These are phyloP conservation scores for Micropterix aruncella DNA, from an alignment of 2,888 invertebrate species.

Conservation along the genomic window DNA sequence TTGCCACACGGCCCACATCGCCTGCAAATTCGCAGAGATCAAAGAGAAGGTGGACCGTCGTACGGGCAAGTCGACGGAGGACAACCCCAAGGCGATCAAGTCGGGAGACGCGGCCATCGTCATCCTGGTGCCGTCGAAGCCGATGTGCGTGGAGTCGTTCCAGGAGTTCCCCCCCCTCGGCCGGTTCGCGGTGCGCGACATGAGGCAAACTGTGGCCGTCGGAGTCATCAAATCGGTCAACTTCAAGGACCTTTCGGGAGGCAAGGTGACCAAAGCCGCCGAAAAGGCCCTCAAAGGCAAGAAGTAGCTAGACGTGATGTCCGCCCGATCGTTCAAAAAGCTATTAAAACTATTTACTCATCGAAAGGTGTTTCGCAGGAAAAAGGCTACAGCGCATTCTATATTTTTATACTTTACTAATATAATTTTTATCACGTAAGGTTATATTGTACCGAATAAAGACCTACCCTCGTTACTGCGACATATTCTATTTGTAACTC, in stretches of 20 bases:
- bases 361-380: constrained; percentile 85
- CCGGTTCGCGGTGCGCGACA: constrained; percentile 99
- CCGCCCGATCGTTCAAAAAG: constrained; percentile 49
- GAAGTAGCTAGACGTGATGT: constrained; percentile 67
- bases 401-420: constrained; percentile 29
- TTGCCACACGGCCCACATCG: constrained; percentile 99
- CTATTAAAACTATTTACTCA: constrained; percentile 63
- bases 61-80: constrained; percentile 90
- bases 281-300: constrained; percentile 92
- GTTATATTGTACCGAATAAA: constrained; percentile 37
- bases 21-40: constrained; percentile 98
- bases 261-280: constrained; percentile 98
- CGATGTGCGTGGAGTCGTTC: constrained; percentile 99
- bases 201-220: constrained; percentile 99
- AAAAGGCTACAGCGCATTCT: constrained; percentile 21
- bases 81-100: constrained; percentile 90
- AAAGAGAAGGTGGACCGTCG: constrained; percentile 98
- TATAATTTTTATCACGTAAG: constrained; percentile 36
- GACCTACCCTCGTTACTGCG: constrained; percentile 42
- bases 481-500: constrained; percentile 15
- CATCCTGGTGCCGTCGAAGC: constrained; percentile 88
- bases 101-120: constrained; percentile 97
- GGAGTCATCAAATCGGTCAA: constrained; percentile 92
- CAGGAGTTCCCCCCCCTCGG: constrained; percentile 96
- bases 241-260: constrained; percentile 78